Base-by-base conservation (phyloP, 2,888 invertebrate genomes). In the Scaeva pyrastri region DNA sequence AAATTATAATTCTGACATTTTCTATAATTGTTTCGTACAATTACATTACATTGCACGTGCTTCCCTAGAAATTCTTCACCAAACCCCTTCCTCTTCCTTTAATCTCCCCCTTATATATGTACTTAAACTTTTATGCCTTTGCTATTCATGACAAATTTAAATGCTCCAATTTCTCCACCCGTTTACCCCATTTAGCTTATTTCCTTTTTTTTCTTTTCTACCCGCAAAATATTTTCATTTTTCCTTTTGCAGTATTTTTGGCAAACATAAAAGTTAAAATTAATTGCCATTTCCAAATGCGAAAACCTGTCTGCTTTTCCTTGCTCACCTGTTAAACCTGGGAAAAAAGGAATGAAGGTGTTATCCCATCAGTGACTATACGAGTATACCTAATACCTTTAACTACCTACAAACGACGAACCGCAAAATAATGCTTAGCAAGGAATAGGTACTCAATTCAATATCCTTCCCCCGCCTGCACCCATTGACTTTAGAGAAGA, bases 391-490 rank as follows among this genome's bases (percentile, higher is more conserved):
- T 31, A n/a, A n/a, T n/a, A n/a, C 6, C 31, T 31, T 1, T 31
- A 31, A 5, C 43, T 45, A 8, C 48, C 16, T 45, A 62, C 31
- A 72, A 72, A 60, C 31, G 43, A 64, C 19, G 31, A 52, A 19
- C 52, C 52, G 4, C 52, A 52, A 26, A 52, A 26, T 52, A 52
- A 26, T 52, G 60, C 41, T 55, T 50, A 52, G 39, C 52, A 68
- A 79, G 36, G 11, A 76, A 50, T 52, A 68, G 77, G 31, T 31
- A 52, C 50, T 75, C 75, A 80, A 80, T 85, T 85, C 52, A 68
- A 75, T 60, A 58, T 55, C 66, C 52, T 41, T 19, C 39, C 12
- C 36, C 50, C 21, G 11, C 11, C 58, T n/a, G 14, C 26, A 6
- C 11, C 2, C 43, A 21, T 8, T 1, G 39, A 14, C 58, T n/a